Percentiles rank a stretch among this genome's conserved stretches.
Conservation (phyloP, 2,888 invertebrate genomes). For the Boloria euphrosyne region DNA sequence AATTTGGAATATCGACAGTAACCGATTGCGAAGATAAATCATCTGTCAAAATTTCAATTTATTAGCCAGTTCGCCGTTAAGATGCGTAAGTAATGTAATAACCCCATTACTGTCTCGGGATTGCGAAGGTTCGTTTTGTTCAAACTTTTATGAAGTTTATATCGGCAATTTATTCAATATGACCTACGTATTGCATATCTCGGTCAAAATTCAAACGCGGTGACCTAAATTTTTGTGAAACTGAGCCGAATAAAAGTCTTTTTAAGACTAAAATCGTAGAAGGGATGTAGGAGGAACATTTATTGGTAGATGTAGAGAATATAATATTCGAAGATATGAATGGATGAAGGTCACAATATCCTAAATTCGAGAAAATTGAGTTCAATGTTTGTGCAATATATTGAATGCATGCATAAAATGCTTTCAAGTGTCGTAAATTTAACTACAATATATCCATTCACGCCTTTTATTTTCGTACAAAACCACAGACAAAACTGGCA, state of each 20-base stretch:
- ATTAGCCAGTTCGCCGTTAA: slow-evolving; percentile 32
- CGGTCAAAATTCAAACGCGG: slow-evolving; percentile 25
- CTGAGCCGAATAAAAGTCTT: slow-evolving; percentile 12
- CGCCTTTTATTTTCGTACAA: no score
- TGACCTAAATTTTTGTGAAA: slow-evolving; percentile 32
- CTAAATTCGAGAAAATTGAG: no score
- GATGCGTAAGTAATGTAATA: slow-evolving; percentile 28
- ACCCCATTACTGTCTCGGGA: slow-evolving; percentile 29
- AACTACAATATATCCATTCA: no score
- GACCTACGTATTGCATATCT: slow-evolving; percentile 28
- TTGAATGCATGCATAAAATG: no score
- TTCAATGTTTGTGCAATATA: neutral
- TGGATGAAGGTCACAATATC: no score
- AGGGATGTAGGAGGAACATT: slow-evolving; percentile 2
- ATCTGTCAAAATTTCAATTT: slow-evolving; percentile 30
- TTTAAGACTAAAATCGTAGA: neutral
- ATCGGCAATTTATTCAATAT: slow-evolving; percentile 35
- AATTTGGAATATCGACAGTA: slow-evolving; percentile 20
- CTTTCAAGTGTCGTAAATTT: no score
- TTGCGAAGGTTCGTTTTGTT: slow-evolving; percentile 26
- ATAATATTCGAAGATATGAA: neutral
- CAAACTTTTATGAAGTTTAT: slow-evolving; percentile 34
- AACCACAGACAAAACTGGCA: no score
- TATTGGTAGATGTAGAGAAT: neutral
- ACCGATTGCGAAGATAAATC: slow-evolving; percentile 30